Conservation (phyloP, 2,113 vertebrate genomes). For the Galeopterus variegatus region DNA sequence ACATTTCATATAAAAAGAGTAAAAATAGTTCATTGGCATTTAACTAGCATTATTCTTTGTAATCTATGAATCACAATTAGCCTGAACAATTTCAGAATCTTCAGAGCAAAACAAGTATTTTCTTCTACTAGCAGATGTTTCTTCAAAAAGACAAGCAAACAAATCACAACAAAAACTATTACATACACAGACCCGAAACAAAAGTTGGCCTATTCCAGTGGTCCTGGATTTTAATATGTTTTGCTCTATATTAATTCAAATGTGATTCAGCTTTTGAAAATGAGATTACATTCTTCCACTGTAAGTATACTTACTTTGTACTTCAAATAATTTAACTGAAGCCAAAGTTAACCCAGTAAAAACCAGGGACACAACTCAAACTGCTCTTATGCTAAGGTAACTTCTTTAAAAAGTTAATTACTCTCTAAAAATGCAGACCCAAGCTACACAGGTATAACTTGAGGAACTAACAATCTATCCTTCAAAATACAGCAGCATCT, state of each 20-base stretch:
- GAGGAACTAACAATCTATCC: neutral
- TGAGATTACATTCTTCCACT: neutral
- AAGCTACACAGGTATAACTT: neutral
- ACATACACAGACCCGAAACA: neutral
- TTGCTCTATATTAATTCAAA: slow-evolving; percentile 13
- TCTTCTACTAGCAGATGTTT: neutral
- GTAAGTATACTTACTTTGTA: neutral
- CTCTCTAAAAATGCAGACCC: neutral
- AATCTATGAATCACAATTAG: slow-evolving; percentile 4
- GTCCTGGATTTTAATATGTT: neutral
- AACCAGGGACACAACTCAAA: neutral
- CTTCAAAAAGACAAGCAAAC: slow-evolving; percentile 19
- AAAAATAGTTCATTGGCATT: slow-evolving; percentile 81
- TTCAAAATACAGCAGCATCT: neutral
- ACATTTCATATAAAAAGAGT: slow-evolving; percentile 78
- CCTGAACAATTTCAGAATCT: slow-evolving; percentile 11
- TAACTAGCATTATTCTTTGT: slow-evolving; percentile 73
- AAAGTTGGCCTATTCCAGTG: neutral
- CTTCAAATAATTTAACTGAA: neutral
- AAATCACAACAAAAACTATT: neutral
- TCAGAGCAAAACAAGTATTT: slow-evolving; percentile 17
- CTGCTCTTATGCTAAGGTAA: neutral
- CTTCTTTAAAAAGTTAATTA: neutral
- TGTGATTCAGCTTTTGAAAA: slow-evolving; percentile 29
- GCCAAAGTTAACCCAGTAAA: neutral